Base-by-base conservation (phyloP, 2,888 invertebrate genomes). In the Temnothorax unifasciatus region DNA sequence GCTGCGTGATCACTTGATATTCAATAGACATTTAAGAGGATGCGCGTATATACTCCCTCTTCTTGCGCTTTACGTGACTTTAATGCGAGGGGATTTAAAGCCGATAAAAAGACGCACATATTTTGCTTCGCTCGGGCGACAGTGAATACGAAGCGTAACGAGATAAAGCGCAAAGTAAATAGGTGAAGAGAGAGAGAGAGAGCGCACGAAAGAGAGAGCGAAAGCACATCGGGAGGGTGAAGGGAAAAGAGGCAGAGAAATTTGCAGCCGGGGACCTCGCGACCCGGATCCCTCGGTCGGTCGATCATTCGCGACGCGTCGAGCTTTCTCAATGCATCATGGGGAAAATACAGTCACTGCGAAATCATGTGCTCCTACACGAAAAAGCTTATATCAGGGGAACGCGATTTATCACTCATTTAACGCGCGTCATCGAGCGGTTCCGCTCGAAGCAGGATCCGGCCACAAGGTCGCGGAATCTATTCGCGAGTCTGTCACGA, bases 61-160 rank as follows among this genome's bases (percentile, higher is more conserved):
- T 59, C 34, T 29, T 18, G 11, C 38, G 29, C 59, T 59, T 71
- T 50, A 21, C 21, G 59, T 29, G 71, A 77, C 71, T 81, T 71
- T 71, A 71, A 59, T 61, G 79, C 71, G 15, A 25, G 59, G 29
- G 59, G 71, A 34, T 81, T 85, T 83, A 68, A 74, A 86, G 52
- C 59, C 59, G 44, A 50, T 71, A 69, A 83, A 73, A 84, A 64
- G 52, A 79, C 69, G 63, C 54, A 41, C 47, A 61, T 69, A 38
- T 68, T 66, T 66, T 61, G 47, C 59, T 25, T 59, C 59, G 59
- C 71, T 90, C 90, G 90, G 90, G 89, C 89, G 89, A 88, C 91
- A 92, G 91, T 92, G 93, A 93, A 93, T 93, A 91, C 93, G 92
- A 92, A 93, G 38, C 71, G 79, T 81, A 81, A 81, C 79, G 79